These are phyloP conservation scores for Parnassius glacialis DNA, from an alignment of 2,888 invertebrate species.

Conservation along the genomic window DNA sequence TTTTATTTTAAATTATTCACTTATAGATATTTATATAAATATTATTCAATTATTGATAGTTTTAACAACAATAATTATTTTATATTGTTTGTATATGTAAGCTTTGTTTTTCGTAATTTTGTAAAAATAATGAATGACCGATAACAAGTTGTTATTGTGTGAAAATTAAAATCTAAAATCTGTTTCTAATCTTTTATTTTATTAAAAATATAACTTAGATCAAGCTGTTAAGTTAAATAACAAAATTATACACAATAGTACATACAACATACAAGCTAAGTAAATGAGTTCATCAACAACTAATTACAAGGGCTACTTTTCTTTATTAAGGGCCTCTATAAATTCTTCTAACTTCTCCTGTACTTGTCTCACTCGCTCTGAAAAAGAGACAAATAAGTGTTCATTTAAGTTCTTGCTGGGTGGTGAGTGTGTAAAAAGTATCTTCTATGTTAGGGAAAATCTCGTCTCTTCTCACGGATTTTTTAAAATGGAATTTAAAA, in stretches of 20 bases:
- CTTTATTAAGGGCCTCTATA: slow-evolving; percentile 97
- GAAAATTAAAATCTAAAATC: slow-evolving; percentile 16
- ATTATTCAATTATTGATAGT: no score
- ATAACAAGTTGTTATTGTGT: background rate
- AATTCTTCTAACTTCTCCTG: slow-evolving; percentile 99
- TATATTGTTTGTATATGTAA: no score
- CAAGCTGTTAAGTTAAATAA: slow-evolving; percentile 66
- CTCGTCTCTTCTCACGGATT: no score
- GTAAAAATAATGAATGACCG: no score
- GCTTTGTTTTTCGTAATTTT: no score
- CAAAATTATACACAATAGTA: slow-evolving; percentile 37
- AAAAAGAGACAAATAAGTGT: slow-evolving; percentile 44
- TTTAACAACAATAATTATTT: no score
- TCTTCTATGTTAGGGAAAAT: no score
- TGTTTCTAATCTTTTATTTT: slow-evolving; percentile 47
- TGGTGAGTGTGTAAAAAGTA: no score
- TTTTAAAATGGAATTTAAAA: no score
- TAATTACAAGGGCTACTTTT: slow-evolving; percentile 84
- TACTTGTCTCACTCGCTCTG: slow-evolving; percentile 97
- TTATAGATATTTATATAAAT: no score
- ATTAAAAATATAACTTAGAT: slow-evolving; percentile 73
- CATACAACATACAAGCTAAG: slow-evolving; percentile 44
- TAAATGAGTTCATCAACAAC: slow-evolving; percentile 24
- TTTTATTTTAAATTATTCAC: no score
- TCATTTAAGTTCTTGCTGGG: no score